Base-by-base conservation (phyloP, 30 jellyfish, hydroid and myxozoan genomes). In the Thelohanellus kitauei region DNA sequence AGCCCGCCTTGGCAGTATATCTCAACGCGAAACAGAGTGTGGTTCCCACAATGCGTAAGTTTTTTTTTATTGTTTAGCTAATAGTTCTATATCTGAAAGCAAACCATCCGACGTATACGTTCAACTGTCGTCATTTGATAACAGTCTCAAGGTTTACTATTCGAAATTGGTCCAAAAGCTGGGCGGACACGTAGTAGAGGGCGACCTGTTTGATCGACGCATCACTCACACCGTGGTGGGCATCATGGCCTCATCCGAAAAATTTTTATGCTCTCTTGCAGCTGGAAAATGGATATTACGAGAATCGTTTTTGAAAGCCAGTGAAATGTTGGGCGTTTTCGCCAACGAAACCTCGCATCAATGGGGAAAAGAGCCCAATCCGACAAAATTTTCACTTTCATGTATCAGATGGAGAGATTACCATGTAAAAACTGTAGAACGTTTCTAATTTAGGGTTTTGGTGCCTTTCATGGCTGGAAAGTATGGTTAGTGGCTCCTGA, bases 201-300 rank as follows among this genome's bases (percentile, higher is more conserved):
- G n/a, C n/a, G n/a, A n/a, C n/a, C n/a, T n/a, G n/a, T n/a, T n/a
- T n/a, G n/a, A n/a, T n/a, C n/a, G n/a, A n/a, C n/a, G n/a, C n/a
- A n/a, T n/a, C n/a, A n/a, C n/a, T n/a, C n/a, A n/a, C n/a, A n/a
- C n/a, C n/a, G n/a, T 29, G 10, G 10, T 29, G 10, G 38, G 10
- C 38, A n/a, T 29, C 23, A 73, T 87, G 49, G 64, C 52, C 48
- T n/a, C n/a, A n/a, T n/a, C n/a, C n/a, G 93, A 73, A 47, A 73
- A 73, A 51, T 73, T 46, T 50, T 34, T 73, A 43, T 84, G 84
- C 4, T 34, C 93, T 0, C 68, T 73, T 6, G 87, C 93, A 11
- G 64, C 84, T 30, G 93, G 93, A 9, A 73, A 73, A 40, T 73
- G 93, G 93, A 53, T 60, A n/a, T 62, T 73, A 32, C 93, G 64